Percentiles rank a stretch among this genome's conserved stretches.
phyloP scores from a whole-genome alignment of 2,113 vertebrate genomes.

The Antennarius striatus region DNA sequence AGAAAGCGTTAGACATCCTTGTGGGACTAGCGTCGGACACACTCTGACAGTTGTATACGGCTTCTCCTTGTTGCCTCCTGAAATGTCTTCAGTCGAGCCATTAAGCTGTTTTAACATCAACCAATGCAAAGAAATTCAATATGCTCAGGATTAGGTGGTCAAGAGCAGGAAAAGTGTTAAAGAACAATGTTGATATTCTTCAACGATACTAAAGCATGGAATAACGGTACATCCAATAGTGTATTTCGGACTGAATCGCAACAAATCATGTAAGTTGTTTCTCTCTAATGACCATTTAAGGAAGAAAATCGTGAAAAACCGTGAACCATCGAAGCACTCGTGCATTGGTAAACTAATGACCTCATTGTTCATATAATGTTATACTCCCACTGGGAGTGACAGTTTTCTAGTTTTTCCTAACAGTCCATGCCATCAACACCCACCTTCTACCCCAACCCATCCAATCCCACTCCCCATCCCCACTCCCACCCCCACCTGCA shows the following conservation, averaged over 20 bases:
- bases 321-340: conserved; percentile 18
- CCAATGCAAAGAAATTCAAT: not conserved
- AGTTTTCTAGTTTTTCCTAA: conserved; percentile 31
- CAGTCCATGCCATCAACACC: conserved; percentile 32
- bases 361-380: not conserved
- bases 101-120: not conserved
- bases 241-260: too few relatives aligned
- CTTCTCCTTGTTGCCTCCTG: conserved; percentile 5
- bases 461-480: conserved; percentile 34
- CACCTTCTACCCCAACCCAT: conserved; percentile 30
- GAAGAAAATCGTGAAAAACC: conserved; percentile 8
- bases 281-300: not conserved
- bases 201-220: too few relatives aligned
- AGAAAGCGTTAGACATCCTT: conserved; percentile 33
- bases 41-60: conserved; percentile 46
- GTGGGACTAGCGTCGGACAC: conserved; percentile 30
- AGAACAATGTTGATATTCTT: too few relatives aligned
- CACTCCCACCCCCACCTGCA: conserved; percentile 44
- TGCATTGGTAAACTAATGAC: conserved; percentile 21
- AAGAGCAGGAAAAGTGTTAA: too few relatives aligned
- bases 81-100: not conserved
- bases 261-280: not conserved
- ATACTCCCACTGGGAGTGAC: conserved; percentile 5
- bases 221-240: too few relatives aligned
- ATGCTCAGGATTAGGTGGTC: not conserved